A percentile compares a stretch with the other conserved stretches of the same genome.
These are phyloP conservation scores for Heterotilapia buettikoferi DNA, from an alignment of 2,113 vertebrate species.

Conservation along the genomic window DNA sequence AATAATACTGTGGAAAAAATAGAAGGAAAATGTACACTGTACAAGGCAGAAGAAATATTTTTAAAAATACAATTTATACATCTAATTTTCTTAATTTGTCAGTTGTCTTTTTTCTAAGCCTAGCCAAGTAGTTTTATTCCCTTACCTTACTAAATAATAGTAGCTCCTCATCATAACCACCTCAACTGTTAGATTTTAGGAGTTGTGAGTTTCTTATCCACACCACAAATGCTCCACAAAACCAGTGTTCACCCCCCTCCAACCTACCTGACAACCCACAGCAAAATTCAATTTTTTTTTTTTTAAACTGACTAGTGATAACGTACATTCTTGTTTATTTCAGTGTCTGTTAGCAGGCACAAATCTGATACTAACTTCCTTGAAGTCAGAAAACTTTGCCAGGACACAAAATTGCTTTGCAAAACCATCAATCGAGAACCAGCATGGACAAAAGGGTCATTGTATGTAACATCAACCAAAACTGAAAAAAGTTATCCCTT, in stretches of 20 bases:
- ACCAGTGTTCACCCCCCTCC: not conserved
- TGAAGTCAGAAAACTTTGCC: not conserved
- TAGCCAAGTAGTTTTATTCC: not conserved
- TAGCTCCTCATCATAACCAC: not conserved
- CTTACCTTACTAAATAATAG: not conserved
- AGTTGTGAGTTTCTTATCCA: not conserved
- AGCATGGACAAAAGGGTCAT: not conserved
- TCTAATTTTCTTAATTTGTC: not conserved
- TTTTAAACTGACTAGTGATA: not conserved
- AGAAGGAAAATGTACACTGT: not conserved
- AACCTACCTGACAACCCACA: accelerated
- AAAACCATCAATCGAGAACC: not conserved
- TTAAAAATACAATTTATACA: not conserved
- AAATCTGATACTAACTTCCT: not conserved
- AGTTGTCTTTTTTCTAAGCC: not conserved
- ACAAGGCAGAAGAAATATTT: not conserved
- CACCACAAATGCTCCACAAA: not conserved
- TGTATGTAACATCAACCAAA: not conserved
- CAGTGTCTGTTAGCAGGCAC: not conserved
- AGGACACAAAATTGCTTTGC: not conserved
- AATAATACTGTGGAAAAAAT: not conserved
- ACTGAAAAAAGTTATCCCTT: not conserved
- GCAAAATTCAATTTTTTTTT: not conserved
- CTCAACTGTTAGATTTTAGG: not conserved
- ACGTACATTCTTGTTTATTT: not conserved